Base-by-base conservation (phyloP, 2,797 vertebrate genomes). In the Gephyroberyx darwinii region DNA sequence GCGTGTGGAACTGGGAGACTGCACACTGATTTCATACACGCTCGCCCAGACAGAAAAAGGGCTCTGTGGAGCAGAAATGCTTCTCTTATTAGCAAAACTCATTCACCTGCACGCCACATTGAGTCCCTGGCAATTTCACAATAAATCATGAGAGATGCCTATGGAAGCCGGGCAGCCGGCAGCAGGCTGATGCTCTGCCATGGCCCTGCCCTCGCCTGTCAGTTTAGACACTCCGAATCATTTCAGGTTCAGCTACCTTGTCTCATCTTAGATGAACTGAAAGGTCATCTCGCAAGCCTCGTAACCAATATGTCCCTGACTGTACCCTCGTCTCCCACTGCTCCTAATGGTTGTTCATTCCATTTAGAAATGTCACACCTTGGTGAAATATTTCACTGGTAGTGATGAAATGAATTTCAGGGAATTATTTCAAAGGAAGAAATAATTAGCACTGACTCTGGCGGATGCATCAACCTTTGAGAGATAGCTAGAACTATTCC, bases 11-110 rank as follows among this genome's bases (percentile, higher is more conserved):
- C 84, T 77, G 88, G 81, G 86, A 90, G 90, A 80, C 88, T 84
- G 88, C 88, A 87, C 87, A 90, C 82, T 90, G 89, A 91, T 92
- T 92, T 90, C 89, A 91, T 86, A 87, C 83, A 82, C 82, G 78
- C 88, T 89, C 71, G 80, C 89, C 91, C 91, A 92, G 75, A 92
- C 90, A 91, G 90, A 92, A 92, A 91, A 91, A 90, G 86, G 90
- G 87, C 90, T 91, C 91, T 52, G 82, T 90, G 90, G 90, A 92
- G 91, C 92, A 93, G 89, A 93, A 93, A 92, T 86, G 85, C 85
- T 89, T 78, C 91, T 93, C 91, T 93, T 93, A 94, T 94, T 92
- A 93, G 90, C 87, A 89, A 90, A 92, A 90, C 90, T 91, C 92
- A 92, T 92, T 92, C 92, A 93, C 92, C 92, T 93, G 93, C 91